Conservation (phyloP, 2,888 invertebrate genomes). For the Acrobasis repandana region DNA sequence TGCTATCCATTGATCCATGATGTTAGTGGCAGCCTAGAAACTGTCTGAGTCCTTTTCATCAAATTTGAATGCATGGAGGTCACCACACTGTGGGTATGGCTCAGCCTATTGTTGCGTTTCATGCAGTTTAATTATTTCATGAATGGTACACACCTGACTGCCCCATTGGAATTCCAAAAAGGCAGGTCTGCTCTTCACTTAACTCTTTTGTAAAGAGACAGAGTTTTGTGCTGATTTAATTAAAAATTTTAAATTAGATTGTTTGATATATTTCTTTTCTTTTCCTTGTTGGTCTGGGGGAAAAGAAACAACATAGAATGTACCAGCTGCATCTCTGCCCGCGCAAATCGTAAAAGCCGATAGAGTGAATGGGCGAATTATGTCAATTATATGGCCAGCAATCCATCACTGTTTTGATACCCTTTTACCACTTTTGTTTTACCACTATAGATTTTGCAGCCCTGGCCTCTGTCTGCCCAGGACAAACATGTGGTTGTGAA, state of each 20-base stretch:
- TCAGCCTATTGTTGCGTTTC: constrained; percentile 44
- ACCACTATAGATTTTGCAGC: too few relatives aligned
- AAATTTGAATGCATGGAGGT: constrained; percentile 47
- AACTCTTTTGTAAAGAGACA: constrained; percentile 3
- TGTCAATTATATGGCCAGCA: too few relatives aligned
- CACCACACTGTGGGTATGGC: constrained; percentile 44
- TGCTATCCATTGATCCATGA: constrained; percentile 15
- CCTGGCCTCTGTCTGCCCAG: too few relatives aligned
- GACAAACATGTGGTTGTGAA: too few relatives aligned
- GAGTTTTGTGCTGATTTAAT: neutral
- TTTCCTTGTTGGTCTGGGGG: too few relatives aligned
- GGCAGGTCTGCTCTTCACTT: constrained; percentile 3
- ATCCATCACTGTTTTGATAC: too few relatives aligned
- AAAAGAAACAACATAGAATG: too few relatives aligned
- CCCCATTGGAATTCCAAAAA: constrained; percentile 11
- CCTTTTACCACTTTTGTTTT: too few relatives aligned
- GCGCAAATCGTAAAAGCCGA: too few relatives aligned
- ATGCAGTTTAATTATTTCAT: constrained; percentile 57
- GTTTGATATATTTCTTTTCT: too few relatives aligned
- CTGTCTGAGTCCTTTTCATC: constrained; percentile 45
- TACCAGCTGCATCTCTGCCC: too few relatives aligned
- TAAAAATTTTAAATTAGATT: neutral
- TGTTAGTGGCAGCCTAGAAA: constrained; percentile 40
- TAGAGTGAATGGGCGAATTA: too few relatives aligned
- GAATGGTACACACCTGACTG: constrained; percentile 22